A percentile compares a stretch with the other conserved stretches of the same genome.
phyloP scores from a whole-genome alignment of 2,888 invertebrate genomes.

The Zonitis immaculata region DNA sequence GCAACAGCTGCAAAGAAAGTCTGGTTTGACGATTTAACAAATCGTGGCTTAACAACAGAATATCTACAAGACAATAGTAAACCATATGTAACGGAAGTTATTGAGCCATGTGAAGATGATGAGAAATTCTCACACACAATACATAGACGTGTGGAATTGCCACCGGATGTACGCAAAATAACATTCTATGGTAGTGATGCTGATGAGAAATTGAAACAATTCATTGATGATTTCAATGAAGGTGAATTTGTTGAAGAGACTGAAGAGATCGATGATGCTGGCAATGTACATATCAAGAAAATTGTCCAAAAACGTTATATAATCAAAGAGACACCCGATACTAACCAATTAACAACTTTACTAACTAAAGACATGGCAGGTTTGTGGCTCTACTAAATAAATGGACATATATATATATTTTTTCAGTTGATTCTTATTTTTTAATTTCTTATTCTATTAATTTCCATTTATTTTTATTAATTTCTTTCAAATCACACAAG shows the following conservation, averaged over 20 bases:
- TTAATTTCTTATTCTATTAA: conserved; percentile 6
- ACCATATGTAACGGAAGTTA: conserved; percentile 51
- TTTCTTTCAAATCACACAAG: conserved; percentile 9
- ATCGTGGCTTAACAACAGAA: conserved; percentile 35
- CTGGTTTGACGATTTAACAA: conserved; percentile 50
- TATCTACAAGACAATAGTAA: conserved; percentile 40
- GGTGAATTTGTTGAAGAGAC: conserved; percentile 53
- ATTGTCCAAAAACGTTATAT: conserved; percentile 51
- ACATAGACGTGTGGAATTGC: conserved; percentile 50
- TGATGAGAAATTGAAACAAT: conserved; percentile 50
- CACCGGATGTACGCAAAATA: conserved; percentile 51
- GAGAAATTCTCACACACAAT: conserved; percentile 49
- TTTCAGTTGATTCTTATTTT: conserved; percentile 15
- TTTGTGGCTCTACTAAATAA: conserved; percentile 28
- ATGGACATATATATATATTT: no score
- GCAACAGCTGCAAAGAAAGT: conserved; percentile 47
- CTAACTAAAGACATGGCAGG: conserved; percentile 29
- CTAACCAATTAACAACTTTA: conserved; percentile 17
- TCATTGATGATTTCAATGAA: conserved; percentile 51
- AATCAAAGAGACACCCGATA: conserved; percentile 35
- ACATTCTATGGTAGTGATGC: conserved; percentile 54
- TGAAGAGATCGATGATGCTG: conserved; percentile 51
- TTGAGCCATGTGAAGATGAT: conserved; percentile 48
- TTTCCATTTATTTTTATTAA: conserved; percentile 12
- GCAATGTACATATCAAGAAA: conserved; percentile 53